Base-by-base conservation (phyloP, 2,113 vertebrate genomes). In the Sceloporus tristichus region DNA sequence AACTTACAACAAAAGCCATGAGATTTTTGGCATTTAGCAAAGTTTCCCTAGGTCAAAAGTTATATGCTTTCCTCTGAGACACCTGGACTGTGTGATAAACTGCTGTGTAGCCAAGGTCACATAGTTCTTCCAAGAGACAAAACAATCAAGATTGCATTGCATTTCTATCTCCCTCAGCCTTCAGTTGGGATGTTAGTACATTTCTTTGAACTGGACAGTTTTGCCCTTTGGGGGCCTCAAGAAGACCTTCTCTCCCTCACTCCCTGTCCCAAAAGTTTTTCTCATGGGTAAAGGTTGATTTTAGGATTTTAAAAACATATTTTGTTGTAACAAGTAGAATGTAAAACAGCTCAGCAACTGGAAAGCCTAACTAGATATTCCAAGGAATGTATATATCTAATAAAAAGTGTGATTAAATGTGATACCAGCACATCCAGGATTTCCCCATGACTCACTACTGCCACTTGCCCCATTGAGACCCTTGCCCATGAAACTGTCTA, bases 61-160 rank as follows among this genome's bases (percentile, higher is more conserved):
- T 88, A 82, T 53, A 70, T 9, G 40, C 65, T 38, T 87, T 87
- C 68, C 34, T 82, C 38, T 0, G 25, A 62, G 56, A 76, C 91
- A 90, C 87, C 92, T 87, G 86, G 86, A 42, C 79, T 62, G 21
- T 87, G 66, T 34, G 42, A 23, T 65, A 40, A 86, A 70, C 1
- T 11, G 40, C 48, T 16, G 48, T 9, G 6, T 0, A 5, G 79
- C 21, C 16, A 84, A 85, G 87, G 86, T 86, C 89, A 86, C 16
- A 1, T 5, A n/a, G 73, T 68, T 85, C 87, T 85, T 80, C 3
- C 1, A 40, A 25, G 14, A 71, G 48, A 85, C 8, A 25, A 82
- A 74, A 75, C 25, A 73, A 74, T 25, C 38, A 21, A 19, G 56
- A 54, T 16, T 77, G 88, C 65, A 53, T 73, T 68, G 54, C 70